Base-by-base conservation (phyloP, 2,797 vertebrate species). In the Pangasius mekongensis region DNA sequence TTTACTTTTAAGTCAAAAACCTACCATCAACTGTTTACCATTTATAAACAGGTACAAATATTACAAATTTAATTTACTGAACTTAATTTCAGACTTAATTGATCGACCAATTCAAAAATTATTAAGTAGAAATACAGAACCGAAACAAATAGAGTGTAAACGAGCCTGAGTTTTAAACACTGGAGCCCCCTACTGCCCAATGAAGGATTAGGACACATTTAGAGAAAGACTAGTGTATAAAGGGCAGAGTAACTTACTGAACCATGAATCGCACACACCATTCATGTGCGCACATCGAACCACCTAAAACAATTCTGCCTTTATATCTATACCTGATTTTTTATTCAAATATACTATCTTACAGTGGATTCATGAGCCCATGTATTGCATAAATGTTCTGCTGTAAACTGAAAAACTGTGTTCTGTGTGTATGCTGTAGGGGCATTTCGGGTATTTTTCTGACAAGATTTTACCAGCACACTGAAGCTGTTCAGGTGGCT, bases 161-260 rank as follows among this genome's bases (percentile, higher is more conserved):
- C 10, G 49, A 24, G 27, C 20, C 33, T 36, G 62, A 16, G 4
- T 58, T 76, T 47, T 43, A 67, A 20, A 33, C 27, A 90, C 24
- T 71, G 2, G 39, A 22, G 83, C 43, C 86, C 73, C 83, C 90
- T 90, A 22, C 76, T 87, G 85, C 0, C 9, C 22, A 47, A 36
- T 69, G 5, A 62, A 64, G 56, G 60, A 2, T 11, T 64, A 64
- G 20, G 14, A 73, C 67, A 73, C 30, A 58, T 85, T n/a, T 66
- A 83, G 36, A 64, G 36, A 62, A 82, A 43, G 5, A 60, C 54
- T 58, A 36, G 20, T 39, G 33, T 14, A 13, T 10, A 56, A 58
- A 5, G 16, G 7, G 43, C 3, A 33, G 18, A 78, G 76, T 52
- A 33, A 56, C 7, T 33, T 80, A 56, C 3, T 58, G 30, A 22